Base-by-base conservation (phyloP, 2,113 vertebrate species). In the Platanista minor region DNA sequence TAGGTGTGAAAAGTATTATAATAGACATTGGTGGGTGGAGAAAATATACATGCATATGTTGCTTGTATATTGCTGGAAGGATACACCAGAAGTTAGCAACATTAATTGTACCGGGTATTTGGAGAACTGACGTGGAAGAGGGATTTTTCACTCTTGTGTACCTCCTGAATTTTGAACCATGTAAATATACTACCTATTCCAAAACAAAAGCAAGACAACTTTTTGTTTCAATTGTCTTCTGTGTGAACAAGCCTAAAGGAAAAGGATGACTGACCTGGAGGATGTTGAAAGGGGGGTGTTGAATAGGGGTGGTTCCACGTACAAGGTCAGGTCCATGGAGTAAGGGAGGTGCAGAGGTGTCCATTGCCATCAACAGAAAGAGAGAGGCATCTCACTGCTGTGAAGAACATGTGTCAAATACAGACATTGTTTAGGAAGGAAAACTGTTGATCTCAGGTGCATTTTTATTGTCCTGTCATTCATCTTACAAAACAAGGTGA, bases 401-500 rank as follows among this genome's bases (percentile, higher is more conserved):
- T 62, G 74, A 83, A 57, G 43, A 72, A 59, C 2, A 52, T 1
- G 33, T 39, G 33, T 66, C 93, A 88, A 31, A 67, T 75, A 31
- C 0, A 78, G 71, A 77, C 3, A 12, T 64, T 54, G 29, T 64
- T 62, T 9, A 61, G 18, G 27, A 87, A 78, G 84, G 17, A 72
- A 93, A 92, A 52, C 39, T 94, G 59, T 77, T 91, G 41, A 80
- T 59, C 75, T 57, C 20, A 17, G 46, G 43, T 36, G 9, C 3
- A 33, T 74, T 95, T 96, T 59, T 85, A 66, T 21, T 62, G 46
- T 72, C 36, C n/a, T 86, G 27, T 59, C 87, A 29, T 83, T 83
- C 21, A 0, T 77, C 86, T 86, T 89, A 82, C 57, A 93, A 94
- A 94, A 93, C 46, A 83, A 91, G 69, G 69, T 80, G 77, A 95